Base-by-base conservation (phyloP, 1,140 invertebrate genomes). In the Lordiphosa stackelbergi region DNA sequence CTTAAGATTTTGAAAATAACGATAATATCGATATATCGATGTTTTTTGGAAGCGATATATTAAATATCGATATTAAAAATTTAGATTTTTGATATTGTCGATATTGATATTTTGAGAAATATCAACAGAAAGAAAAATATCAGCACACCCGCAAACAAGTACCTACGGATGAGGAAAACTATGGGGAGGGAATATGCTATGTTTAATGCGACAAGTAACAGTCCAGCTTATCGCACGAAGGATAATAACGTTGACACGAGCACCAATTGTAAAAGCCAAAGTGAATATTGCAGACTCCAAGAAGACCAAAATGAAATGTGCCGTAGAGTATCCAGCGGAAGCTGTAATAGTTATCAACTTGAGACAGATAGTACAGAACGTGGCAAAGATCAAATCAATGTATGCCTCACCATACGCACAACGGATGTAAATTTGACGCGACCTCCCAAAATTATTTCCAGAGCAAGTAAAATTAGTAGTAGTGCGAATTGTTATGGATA, bases 251-350 rank as follows among this genome's bases (percentile, higher is more conserved):
- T 16, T 16, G 43, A 46, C 7, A 13, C 8, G n/a, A 8, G 35
- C 9, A 13, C 1, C 6, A 35, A 19, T 13, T 11, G 7, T 55
- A 69, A 61, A 48, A 36, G 16, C 42, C 8, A 19, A 10, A 46
- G 35, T 54, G 16, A 35, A 40, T 38, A 34, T 28, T 45, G 22
- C 34, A 45, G 31, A 10, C 12, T 1, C 0, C 28, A 7, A 31
- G 28, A 31, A 31, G 28, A 31, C 28, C 7, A 31, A 28, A 6
- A 36, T 11, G 1, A 28, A 51, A 36, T 31, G 41, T 24, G 1
- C 10, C n/a, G 16, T 7, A 55, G 55, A 8, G 47, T 60, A 10
- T 24, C 38, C n/a, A 62, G 59, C 13, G 59, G 59, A 7, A 61
- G 31, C 13, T 51, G 4, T 4, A 16, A 13, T 13, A 31, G 28